A percentile compares a stretch with the other conserved stretches of the same genome.
Evolutionary conservation across 2,113 vertebrate species (phyloP).

Genomic region (Corythoichthys intestinalis): DNA sequence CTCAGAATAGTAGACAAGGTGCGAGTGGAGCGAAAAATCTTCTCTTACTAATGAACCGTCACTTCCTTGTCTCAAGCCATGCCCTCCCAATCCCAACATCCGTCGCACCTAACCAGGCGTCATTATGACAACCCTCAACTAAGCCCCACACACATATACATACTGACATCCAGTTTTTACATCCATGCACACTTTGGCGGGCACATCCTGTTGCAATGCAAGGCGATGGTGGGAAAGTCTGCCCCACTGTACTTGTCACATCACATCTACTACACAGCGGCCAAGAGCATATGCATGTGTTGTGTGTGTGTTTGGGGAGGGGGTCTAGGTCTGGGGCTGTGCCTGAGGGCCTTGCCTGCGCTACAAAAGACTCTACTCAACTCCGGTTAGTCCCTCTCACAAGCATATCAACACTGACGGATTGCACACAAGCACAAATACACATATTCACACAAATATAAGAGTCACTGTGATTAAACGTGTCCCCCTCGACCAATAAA

Average conservation of each 20-base stretch:
- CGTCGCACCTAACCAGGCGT: constrained; percentile 63
- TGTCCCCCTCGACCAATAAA: constrained; percentile 21
- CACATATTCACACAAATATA: constrained; percentile 24
- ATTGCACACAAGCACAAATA: constrained; percentile 52
- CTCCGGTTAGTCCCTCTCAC: constrained; percentile 71
- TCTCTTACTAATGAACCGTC: constrained; percentile 66
- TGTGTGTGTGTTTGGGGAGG: constrained; percentile 34
- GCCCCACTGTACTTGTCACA: constrained; percentile 72
- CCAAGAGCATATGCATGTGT: constrained; percentile 61
- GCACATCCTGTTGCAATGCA: constrained; percentile 37
- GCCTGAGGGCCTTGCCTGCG: constrained; percentile 72
- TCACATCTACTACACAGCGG: constrained; percentile 65
- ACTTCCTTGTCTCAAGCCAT: constrained; percentile 61
- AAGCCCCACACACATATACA: constrained; percentile 34
- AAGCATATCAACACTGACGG: constrained; percentile 71
- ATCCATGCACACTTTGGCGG: constrained; percentile 19
- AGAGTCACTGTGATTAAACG: constrained; percentile 31
- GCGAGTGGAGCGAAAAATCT: constrained; percentile 36
- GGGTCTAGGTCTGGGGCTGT: constrained; percentile 71
- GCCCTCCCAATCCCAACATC: constrained; percentile 58
- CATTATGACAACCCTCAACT: constrained; percentile 57
- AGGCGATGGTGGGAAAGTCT: constrained; percentile 58
- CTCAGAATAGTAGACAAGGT: constrained; percentile 40
- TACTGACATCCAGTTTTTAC: constrained; percentile 6
- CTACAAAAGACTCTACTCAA: constrained; percentile 76